Evolutionary conservation across 64 coral and sea anemone species (phyloP).

Genomic region (Stichodactyla mertensii): DNA sequence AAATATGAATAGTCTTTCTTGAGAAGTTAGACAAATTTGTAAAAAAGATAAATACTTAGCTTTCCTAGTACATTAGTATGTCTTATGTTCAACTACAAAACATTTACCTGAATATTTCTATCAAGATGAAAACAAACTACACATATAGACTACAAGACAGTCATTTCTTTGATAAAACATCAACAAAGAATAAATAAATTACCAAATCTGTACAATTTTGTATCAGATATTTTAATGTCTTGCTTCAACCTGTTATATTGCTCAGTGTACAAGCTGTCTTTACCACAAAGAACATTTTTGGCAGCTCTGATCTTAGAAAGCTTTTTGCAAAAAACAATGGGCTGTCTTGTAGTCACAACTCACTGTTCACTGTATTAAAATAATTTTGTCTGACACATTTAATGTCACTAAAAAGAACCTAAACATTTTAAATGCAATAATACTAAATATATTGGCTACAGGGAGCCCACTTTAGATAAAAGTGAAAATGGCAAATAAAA

Average conservation of each 20-base stretch:
- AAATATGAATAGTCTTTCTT: neutral
- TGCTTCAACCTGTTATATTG: too few relatives aligned
- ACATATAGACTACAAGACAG: neutral
- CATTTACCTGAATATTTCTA: neutral
- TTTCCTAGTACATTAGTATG: neutral
- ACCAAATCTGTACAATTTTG: too few relatives aligned
- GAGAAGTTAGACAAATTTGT: neutral
- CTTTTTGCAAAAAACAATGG: neutral
- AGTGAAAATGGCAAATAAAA: too few relatives aligned
- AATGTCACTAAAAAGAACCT: neutral
- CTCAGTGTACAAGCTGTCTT: too few relatives aligned
- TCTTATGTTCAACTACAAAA: neutral
- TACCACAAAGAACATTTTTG: too few relatives aligned
- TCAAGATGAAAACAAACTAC: neutral
- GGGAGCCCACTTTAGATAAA: too few relatives aligned
- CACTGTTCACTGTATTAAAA: neutral
- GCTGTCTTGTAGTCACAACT: neutral
- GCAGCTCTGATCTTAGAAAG: too few relatives aligned
- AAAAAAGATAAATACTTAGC: neutral
- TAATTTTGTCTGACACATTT: neutral
- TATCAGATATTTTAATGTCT: too few relatives aligned
- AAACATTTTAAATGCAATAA: neutral
- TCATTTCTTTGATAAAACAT: neutral
- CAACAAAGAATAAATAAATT: neutral
- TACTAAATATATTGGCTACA: neutral